Percentiles rank a stretch among this genome's conserved stretches.
Conservation (phyloP, 2,113 vertebrate species). For the Siniperca chuatsi region DNA sequence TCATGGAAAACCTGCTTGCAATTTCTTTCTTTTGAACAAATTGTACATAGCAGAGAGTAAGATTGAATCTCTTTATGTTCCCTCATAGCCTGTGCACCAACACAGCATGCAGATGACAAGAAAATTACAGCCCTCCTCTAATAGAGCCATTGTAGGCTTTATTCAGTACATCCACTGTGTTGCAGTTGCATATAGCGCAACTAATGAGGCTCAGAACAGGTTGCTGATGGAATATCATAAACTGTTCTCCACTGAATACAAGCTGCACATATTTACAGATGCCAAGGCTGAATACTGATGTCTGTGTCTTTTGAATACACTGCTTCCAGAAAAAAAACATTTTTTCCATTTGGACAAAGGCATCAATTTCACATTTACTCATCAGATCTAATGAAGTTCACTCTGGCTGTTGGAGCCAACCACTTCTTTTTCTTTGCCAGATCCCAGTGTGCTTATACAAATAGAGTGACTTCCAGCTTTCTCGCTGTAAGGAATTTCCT, state of each 20-base stretch:
- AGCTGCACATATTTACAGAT: constrained; percentile 45
- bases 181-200: constrained; percentile 25
- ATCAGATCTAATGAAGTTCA: constrained; percentile 62
- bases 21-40: constrained; percentile 56
- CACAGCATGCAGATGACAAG: constrained; percentile 50
- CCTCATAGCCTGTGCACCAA: constrained; percentile 33
- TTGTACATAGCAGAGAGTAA: constrained; percentile 39
- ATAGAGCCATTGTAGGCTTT: constrained; percentile 35
- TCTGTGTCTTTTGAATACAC: constrained; percentile 24
- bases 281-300: constrained; percentile 34
- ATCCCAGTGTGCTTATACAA: constrained; percentile 55
- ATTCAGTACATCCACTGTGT: constrained; percentile 21
- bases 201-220: constrained; percentile 56
- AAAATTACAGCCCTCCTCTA: constrained; percentile 39
- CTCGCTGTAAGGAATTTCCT: constrained; percentile 63
- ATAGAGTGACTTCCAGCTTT: constrained; percentile 64
- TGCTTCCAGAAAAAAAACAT: constrained; percentile 36
- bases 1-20: constrained; percentile 47
- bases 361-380: constrained; percentile 57
- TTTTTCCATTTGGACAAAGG: constrained; percentile 40
- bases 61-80: constrained; percentile 46
- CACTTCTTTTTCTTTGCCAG: constrained; percentile 31
- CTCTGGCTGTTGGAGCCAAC: constrained; percentile 23
- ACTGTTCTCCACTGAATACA: constrained; percentile 31
- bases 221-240: constrained; percentile 45